A percentile compares a stretch with the other conserved stretches of the same genome.
Conservation (phyloP, 2,888 invertebrate species). For the Drosophila falleni region DNA sequence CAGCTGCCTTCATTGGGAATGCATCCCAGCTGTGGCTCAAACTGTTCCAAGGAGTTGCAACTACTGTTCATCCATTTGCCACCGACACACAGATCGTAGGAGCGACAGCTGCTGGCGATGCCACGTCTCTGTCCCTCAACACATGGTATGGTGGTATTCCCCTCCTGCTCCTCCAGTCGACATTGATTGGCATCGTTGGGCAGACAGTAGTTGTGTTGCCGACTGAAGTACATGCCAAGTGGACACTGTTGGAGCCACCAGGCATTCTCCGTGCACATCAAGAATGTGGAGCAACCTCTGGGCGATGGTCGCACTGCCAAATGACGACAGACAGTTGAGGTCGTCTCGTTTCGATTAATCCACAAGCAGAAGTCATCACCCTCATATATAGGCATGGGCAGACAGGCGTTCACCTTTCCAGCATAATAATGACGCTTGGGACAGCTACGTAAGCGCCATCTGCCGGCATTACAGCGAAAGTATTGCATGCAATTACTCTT, state of each 20-base stretch:
- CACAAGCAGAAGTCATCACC: slow-evolving; percentile 37
- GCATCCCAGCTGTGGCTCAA: slow-evolving; percentile 61
- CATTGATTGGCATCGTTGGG: slow-evolving; percentile 70
- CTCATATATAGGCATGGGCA: slow-evolving; percentile 31
- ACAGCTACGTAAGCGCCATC: slow-evolving; percentile 77
- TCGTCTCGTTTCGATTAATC: slow-evolving; percentile 3
- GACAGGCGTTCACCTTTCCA: slow-evolving; percentile 57
- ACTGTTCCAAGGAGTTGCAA: slow-evolving; percentile 48
- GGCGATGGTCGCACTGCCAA: slow-evolving; percentile 64
- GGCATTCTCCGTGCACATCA: slow-evolving; percentile 78
- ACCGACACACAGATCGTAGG: slow-evolving; percentile 54
- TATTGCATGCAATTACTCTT: slow-evolving; percentile 71
- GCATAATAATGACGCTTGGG: slow-evolving; percentile 68
- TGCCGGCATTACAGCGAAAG: slow-evolving; percentile 72
- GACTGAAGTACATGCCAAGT: slow-evolving; percentile 79
- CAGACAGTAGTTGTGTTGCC: slow-evolving; percentile 72
- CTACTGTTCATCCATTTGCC: slow-evolving; percentile 35
- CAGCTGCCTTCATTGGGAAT: slow-evolving; percentile 65
- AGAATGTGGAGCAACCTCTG: slow-evolving; percentile 71
- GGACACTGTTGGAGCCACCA: slow-evolving; percentile 83
- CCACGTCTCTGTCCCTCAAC: slow-evolving; percentile 40
- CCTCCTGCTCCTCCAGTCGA: slow-evolving; percentile 1
- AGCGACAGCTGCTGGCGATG: slow-evolving; percentile 53
- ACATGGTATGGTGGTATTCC: slow-evolving; percentile 13
- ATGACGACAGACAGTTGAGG: slow-evolving; percentile 48